Conservation (phyloP, 2,888 invertebrate genomes). For the Polyommatus icarus region DNA sequence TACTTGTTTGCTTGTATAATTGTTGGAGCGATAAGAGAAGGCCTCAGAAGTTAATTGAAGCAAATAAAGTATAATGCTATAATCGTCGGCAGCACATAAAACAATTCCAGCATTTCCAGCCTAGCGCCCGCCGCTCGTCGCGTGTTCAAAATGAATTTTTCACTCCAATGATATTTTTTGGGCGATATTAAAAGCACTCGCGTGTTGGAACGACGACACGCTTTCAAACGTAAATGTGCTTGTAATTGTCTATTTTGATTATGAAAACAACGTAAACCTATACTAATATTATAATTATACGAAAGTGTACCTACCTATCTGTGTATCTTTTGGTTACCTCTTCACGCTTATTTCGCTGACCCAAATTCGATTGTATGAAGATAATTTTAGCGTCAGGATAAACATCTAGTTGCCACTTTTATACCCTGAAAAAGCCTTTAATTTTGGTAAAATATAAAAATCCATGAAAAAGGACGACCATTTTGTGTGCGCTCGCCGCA, state of each 20-base stretch:
- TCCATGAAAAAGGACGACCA: constrained; percentile 44
- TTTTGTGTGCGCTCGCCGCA: constrained; percentile 46
- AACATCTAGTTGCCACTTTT: background rate
- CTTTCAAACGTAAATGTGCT: constrained; percentile 13
- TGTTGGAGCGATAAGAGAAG: background rate
- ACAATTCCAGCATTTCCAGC: constrained; percentile 23
- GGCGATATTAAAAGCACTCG: constrained; percentile 24
- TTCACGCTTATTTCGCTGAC: no score
- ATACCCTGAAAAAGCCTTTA: background rate
- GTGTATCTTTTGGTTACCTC: no score
- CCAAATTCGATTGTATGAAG: no score
- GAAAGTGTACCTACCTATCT: no score
- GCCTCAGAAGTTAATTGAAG: constrained; percentile 11
- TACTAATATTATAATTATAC: no score
- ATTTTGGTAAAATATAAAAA: background rate
- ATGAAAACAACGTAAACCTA: background rate
- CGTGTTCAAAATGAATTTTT: constrained; percentile 27
- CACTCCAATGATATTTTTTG: constrained; percentile 24
- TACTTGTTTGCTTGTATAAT: background rate
- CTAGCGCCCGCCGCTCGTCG: background rate
- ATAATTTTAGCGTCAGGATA: no score
- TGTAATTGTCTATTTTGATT: constrained; percentile 15
- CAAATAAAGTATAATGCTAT: constrained; percentile 27
- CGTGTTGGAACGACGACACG: constrained; percentile 19
- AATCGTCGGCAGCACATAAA: constrained; percentile 24